Evolutionary conservation across 1,140 invertebrate genomes (phyloP), one percentile per base, ranked within the genome.

Genomic region (Aphaenogaster floridana): DNA sequence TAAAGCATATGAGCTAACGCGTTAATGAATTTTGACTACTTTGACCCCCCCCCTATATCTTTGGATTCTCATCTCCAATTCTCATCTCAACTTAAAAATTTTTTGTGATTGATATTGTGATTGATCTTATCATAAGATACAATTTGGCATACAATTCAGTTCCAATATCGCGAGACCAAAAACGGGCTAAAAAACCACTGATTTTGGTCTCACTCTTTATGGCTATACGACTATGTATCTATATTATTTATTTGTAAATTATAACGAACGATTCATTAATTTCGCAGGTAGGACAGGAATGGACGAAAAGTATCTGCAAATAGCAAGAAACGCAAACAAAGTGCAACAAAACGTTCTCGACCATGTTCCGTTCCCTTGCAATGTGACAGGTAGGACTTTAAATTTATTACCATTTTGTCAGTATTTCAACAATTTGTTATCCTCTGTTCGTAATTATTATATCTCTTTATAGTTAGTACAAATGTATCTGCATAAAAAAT

Each of bases 321-420:
- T 59, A 9, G 89, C 90, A 0, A 69, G 15, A 42, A 48, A 80
- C 39, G 28, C 76, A 59, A n/a, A 59, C 17, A 91, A 42, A 81
- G 1, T 93, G 9, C 93, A 94, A 79, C 7, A 74, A 52, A 71
- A 36, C n/a, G 15, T 94, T 61, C 52, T 71, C 0, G 57, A 90
- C 0, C 7, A 88, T 9, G 68, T 78, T 5, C 69, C 88, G 0
- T 95, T 95, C 86, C 94, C 94, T 11, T 95, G 94, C 72, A 93
- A 96, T 86, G 90, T 95, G 0, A 94, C 92, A 85, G 91, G 96
- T 94, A 90, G 6, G 57, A 79, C 2, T 28, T 13, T 0, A 54
- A 17, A 48, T 7, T 42, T 45, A 57, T 61, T 54, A 21, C 1
- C 2, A 50, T 48, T 59, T 74, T 39, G 3, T 17, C 3, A 54